Evolutionary conservation across 2,113 vertebrate genomes (phyloP).

Genomic region (Rhea pennata): DNA sequence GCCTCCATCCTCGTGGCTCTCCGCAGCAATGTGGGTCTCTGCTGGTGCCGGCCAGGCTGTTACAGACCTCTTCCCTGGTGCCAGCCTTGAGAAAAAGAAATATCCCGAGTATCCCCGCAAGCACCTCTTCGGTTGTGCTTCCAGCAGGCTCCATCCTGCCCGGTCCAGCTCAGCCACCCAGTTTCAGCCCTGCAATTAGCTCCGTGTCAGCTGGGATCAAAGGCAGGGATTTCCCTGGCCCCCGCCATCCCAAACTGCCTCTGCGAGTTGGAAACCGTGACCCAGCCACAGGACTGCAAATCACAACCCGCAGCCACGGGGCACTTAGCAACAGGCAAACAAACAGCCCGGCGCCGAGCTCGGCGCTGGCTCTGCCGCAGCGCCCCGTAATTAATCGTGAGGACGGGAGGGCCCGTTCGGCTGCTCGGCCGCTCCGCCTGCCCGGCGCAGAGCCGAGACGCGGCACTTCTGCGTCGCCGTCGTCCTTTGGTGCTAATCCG

Average conservation of each 20-base stretch:
- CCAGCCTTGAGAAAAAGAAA: background rate
- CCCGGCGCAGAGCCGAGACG: background rate
- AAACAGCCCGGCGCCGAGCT: background rate
- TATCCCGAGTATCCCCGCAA: too few species aligned
- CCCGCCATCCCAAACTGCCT: background rate
- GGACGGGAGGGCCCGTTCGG: background rate
- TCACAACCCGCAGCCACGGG: rapidly evolving
- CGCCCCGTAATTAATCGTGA: background rate
- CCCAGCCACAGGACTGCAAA: background rate
- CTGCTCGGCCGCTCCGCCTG: background rate
- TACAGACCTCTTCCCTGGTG: background rate
- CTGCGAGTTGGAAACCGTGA: rapidly evolving
- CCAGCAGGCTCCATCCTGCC: background rate
- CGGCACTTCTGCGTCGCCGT: background rate
- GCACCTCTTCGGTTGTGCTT: too few species aligned
- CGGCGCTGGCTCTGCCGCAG: background rate
- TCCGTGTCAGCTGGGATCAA: background rate
- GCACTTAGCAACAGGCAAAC: slow-evolving; percentile 53
- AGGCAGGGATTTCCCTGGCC: background rate
- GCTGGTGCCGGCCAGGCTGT: background rate
- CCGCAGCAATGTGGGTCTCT: rapidly evolving
- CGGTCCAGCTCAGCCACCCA: background rate
- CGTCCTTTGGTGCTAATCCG: background rate
- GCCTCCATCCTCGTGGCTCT: background rate
- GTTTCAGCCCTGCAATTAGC: background rate